These are phyloP conservation scores for Porites lobata DNA, from an alignment of 92 coral and sea anemone genomes.

Conservation along the genomic window DNA sequence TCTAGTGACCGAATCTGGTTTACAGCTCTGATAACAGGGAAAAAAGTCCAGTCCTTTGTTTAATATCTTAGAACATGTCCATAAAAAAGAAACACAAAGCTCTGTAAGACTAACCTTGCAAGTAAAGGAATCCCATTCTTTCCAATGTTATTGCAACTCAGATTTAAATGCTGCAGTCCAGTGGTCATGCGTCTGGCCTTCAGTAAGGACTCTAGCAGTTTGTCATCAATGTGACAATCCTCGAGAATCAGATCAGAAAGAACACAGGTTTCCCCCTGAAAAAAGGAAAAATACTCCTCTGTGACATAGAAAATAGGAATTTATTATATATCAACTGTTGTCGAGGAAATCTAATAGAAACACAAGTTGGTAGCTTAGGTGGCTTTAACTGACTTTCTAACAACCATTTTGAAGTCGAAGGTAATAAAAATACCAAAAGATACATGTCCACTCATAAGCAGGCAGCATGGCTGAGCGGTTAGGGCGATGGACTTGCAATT, in stretches of 20 bases:
- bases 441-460: too few relatives aligned
- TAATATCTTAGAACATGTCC: background rate
- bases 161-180: slow-evolving; percentile 68
- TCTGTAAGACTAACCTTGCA: slow-evolving; percentile 54
- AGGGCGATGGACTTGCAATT: too few relatives aligned
- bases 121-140: slow-evolving; percentile 53
- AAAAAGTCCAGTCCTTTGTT: too few relatives aligned
- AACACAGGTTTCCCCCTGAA: slow-evolving; percentile 68
- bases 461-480: too few relatives aligned
- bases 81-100: background rate
- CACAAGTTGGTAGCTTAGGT: too few relatives aligned
- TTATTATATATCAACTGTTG: background rate
- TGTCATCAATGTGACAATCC: slow-evolving; percentile 70
- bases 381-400: too few relatives aligned
- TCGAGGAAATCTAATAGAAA: too few relatives aligned
- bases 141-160: slow-evolving; percentile 81
- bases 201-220: slow-evolving; percentile 43
- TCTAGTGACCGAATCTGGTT: too few relatives aligned
- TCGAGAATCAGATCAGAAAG: slow-evolving; percentile 63
- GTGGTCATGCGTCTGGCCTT: slow-evolving; percentile 40
- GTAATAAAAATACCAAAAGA: too few relatives aligned
- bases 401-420: too few relatives aligned
- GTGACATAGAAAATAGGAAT: background rate
- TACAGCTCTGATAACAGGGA: background rate
- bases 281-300: background rate